Conservation (phyloP, 2,797 vertebrate species). For the Falco cherrug region DNA sequence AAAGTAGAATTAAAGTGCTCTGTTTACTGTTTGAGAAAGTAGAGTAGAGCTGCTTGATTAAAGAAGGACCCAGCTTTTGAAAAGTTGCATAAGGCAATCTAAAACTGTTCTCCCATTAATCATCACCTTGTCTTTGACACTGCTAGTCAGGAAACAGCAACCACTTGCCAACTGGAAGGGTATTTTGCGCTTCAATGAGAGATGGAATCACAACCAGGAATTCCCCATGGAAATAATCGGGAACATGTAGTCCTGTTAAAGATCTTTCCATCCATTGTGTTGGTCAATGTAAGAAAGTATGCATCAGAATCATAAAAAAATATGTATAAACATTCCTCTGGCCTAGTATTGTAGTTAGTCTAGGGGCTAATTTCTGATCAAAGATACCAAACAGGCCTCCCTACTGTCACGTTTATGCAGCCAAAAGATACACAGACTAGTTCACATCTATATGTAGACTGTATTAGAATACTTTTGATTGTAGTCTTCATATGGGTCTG, state of each 20-base stretch:
- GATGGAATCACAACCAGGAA: neutral
- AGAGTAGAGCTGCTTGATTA: neutral
- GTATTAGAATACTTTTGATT: neutral
- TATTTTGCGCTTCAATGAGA: neutral
- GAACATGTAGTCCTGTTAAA: neutral
- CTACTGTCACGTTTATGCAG: neutral
- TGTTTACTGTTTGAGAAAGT: neutral
- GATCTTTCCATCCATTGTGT: neutral
- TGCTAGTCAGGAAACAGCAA: neutral
- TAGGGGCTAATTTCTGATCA: neutral
- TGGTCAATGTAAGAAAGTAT: neutral
- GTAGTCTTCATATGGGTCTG: neutral
- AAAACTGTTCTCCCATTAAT: neutral
- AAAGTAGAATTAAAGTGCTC: neutral
- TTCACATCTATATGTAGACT: neutral
- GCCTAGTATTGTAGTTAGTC: neutral
- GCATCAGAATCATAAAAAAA: neutral
- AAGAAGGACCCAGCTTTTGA: neutral
- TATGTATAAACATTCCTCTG: fast-evolving
- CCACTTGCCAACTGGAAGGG: neutral
- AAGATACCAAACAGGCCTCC: neutral
- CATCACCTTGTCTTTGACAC: neutral
- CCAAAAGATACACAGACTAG: neutral
- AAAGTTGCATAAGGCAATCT: neutral
- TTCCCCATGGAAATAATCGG: neutral